These are phyloP conservation scores for Amphiduros pacificus DNA, from an alignment of 2,888 invertebrate genomes.

Conservation along the genomic window DNA sequence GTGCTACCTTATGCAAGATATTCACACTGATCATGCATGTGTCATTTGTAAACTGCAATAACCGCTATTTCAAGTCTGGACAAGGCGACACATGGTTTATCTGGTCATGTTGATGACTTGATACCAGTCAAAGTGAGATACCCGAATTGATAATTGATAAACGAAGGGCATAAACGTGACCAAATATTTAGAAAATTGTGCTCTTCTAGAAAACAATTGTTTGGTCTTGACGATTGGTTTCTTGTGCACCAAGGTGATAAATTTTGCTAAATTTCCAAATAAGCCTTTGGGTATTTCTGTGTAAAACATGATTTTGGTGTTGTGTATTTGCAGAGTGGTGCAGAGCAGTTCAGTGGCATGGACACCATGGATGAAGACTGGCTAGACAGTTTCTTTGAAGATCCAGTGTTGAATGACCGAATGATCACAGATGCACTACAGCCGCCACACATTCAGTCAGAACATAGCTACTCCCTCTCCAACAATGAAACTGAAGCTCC, in stretches of 20 bases:
- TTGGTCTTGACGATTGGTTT: too few relatives aligned
- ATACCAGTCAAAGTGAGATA: too few relatives aligned
- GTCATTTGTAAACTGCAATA: too few relatives aligned
- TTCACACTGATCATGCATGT: too few relatives aligned
- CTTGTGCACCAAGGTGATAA: background rate
- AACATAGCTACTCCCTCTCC: constrained; percentile 78
- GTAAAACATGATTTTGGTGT: background rate
- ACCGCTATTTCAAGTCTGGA: too few relatives aligned
- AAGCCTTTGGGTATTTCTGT: background rate
- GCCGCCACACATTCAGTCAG: constrained; percentile 81
- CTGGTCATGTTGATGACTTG: too few relatives aligned
- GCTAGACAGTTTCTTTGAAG: constrained; percentile 32
- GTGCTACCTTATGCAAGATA: too few relatives aligned
- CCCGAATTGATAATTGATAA: too few relatives aligned
- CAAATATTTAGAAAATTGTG: too few relatives aligned
- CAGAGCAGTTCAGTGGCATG: constrained; percentile 1
- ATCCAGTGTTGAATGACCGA: constrained; percentile 77
- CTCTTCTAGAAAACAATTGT: too few relatives aligned
- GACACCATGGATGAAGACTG: constrained; percentile 24
- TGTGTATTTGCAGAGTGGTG: background rate
- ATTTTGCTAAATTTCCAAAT: background rate
- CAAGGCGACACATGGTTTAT: too few relatives aligned
- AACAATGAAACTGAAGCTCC: constrained; percentile 8
- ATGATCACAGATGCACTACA: constrained; percentile 87
- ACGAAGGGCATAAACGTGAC: too few relatives aligned